Base-by-base conservation (phyloP, 1,140 invertebrate species). In the Cyclina sinensis region DNA sequence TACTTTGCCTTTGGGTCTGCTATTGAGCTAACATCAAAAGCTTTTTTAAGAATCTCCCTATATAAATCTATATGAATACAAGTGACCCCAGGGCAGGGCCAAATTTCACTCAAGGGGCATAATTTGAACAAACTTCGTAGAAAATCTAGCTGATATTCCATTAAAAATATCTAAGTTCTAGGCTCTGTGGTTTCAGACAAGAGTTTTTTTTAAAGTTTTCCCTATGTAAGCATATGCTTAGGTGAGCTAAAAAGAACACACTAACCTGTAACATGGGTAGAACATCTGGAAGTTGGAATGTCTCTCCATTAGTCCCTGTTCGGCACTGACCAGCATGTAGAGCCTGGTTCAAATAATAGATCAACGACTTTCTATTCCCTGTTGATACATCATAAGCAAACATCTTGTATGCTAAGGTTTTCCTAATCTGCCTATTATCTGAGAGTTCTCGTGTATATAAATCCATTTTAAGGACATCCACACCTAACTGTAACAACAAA, bases 221-320 rank as follows among this genome's bases (percentile, higher is more conserved):
- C n/a, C n/a, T n/a, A n/a, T n/a, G n/a, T n/a, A n/a, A n/a, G n/a
- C n/a, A n/a, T n/a, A n/a, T n/a, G n/a, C n/a, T n/a, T n/a, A n/a
- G n/a, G n/a, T n/a, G n/a, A n/a, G 43, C 43, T 43, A 14, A 14
- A 43, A 4, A 43, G 3, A 57, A 18, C n/a, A 16, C 2, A 80
- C 21, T 80, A 11, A 59, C 78, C 78, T 80, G 78, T 62, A 80
- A 12, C 57, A 80, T 32, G 32, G 32, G 32, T 18, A 80, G 54
- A 4, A 80, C 51, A 12, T 80, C 78, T 59, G 51, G 51, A n/a
- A 80, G 24, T 3, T 59, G 27, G 24, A 59, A 57, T 21, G 9
- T 18, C 1, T 79, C 48, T 62, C 7, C 48, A 24, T 39, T 16
- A 54, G 43, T 32, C 1, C 54, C 39, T 35, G 73, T 48, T 0